These are phyloP conservation scores for Calephelis virginiensis DNA, from an alignment of 1,140 invertebrate genomes.

Conservation along the genomic window DNA sequence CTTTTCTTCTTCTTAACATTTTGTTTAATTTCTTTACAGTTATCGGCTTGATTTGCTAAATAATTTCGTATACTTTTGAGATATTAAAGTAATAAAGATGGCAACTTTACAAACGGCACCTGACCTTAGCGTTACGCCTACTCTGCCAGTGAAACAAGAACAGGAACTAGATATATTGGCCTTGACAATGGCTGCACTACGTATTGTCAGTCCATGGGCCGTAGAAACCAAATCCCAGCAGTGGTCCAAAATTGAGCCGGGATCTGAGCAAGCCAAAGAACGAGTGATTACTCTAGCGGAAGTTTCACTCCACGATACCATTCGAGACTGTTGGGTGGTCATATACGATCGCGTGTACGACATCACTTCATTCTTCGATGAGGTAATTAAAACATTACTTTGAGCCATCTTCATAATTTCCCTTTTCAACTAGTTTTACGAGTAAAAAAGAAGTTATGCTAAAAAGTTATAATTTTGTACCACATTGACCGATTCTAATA, in stretches of 20 bases:
- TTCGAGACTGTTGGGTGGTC: slow-evolving; percentile 84
- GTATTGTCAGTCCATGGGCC: slow-evolving; percentile 65
- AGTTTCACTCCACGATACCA: slow-evolving; percentile 82
- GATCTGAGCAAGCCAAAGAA: slow-evolving; percentile 56
- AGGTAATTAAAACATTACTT: slow-evolving; percentile 66
- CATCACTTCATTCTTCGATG: slow-evolving; percentile 84
- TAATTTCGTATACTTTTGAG: background rate
- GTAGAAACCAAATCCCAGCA: slow-evolving; percentile 39
- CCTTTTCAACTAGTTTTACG: too few relatives aligned
- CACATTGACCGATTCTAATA: too few relatives aligned
- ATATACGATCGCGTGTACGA: slow-evolving; percentile 88
- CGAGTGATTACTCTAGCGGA: slow-evolving; percentile 80
- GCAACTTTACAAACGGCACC: slow-evolving; percentile 58
- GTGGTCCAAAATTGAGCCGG: slow-evolving; percentile 50
- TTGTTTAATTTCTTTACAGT: slow-evolving; percentile 23
- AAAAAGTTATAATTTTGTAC: too few relatives aligned
- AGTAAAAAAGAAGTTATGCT: too few relatives aligned
- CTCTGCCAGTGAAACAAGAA: slow-evolving; percentile 52
- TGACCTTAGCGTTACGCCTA: slow-evolving; percentile 48
- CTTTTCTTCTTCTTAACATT: background rate
- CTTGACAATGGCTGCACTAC: slow-evolving; percentile 71
- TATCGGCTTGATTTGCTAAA: slow-evolving; percentile 13
- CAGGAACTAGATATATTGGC: slow-evolving; percentile 62
- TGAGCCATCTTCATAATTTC: background rate
- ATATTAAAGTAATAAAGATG: slow-evolving; percentile 40